phyloP scores from a whole-genome alignment of 2,888 invertebrate genomes.

The Melanostoma scalare region DNA sequence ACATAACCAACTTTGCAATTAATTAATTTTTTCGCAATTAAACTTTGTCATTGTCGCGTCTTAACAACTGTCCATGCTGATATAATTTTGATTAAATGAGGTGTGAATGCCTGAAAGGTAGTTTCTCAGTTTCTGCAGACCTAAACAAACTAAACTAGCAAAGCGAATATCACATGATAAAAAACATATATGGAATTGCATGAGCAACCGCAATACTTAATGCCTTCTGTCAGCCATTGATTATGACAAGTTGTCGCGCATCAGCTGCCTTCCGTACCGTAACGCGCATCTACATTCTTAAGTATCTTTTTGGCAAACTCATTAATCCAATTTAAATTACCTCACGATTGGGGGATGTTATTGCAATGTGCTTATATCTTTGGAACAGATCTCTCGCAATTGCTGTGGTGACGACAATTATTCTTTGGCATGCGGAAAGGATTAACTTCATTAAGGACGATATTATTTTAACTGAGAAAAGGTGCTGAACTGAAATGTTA shows the following conservation, averaged over 20 bases:
- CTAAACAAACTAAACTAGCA: neutral
- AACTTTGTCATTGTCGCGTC: constrained; percentile 66
- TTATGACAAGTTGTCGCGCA: constrained; percentile 71
- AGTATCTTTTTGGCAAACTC: constrained; percentile 61
- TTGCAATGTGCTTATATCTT: constrained; percentile 47
- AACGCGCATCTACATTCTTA: constrained; percentile 12
- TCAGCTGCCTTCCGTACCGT: constrained; percentile 60
- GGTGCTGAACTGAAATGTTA: constrained; percentile 71
- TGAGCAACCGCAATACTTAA: constrained; percentile 3
- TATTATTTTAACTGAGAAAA: constrained; percentile 46
- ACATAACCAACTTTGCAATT: constrained; percentile 59
- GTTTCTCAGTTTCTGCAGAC: constrained; percentile 46
- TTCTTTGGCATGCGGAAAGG: constrained; percentile 47
- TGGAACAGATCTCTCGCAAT: constrained; percentile 52
- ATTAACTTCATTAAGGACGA: constrained; percentile 66
- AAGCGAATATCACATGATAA: constrained; percentile 39
- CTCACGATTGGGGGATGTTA: constrained; percentile 61
- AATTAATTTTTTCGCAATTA: constrained; percentile 51
- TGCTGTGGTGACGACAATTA: constrained; percentile 22
- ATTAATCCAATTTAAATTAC: constrained; percentile 72
- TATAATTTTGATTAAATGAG: constrained; percentile 70
- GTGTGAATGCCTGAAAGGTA: constrained; percentile 70
- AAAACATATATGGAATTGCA: constrained; percentile 21
- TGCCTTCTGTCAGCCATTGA: constrained; percentile 61
- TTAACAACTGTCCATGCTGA: constrained; percentile 48